Evolutionary conservation across 2,888 invertebrate genomes (phyloP).

Genomic region (Scaptodrosophila latifasciaeformis): DNA sequence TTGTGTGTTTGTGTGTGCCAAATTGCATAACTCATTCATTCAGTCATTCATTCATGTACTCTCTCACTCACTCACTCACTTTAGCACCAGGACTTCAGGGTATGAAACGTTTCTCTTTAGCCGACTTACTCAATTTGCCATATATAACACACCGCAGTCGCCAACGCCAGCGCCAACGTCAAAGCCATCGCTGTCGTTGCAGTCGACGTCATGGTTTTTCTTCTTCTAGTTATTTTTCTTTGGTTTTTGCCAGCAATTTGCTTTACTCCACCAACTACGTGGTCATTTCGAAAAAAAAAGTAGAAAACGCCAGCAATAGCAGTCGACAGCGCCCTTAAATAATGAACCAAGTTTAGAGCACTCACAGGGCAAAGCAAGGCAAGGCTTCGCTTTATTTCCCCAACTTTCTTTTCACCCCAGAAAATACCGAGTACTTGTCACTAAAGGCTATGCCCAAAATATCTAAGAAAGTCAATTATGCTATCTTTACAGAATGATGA

Average conservation of each 20-base stretch:
- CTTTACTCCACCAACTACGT: neutral
- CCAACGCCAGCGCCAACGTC: neutral
- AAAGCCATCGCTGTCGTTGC: neutral
- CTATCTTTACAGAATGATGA: no score
- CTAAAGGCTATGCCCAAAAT: no score
- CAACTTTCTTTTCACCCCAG: no score
- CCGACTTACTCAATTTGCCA: conserved; percentile 66
- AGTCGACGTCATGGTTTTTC: neutral
- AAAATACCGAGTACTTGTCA: no score
- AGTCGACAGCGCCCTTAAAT: conserved; percentile 46
- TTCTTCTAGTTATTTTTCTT: neutral
- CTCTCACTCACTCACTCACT: no score
- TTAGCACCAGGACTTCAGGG: conserved; percentile 49
- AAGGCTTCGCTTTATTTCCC: no score
- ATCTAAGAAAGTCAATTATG: no score
- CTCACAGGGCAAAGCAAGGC: conserved; percentile 38
- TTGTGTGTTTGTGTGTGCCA: conserved; percentile 32
- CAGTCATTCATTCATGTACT: no score
- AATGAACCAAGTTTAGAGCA: conserved; percentile 64
- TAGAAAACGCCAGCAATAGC: neutral
- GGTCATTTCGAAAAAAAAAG: conserved; percentile 45
- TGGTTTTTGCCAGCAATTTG: conserved; percentile 13
- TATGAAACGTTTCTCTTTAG: conserved; percentile 60
- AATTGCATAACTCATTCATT: conserved; percentile 60
- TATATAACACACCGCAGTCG: conserved; percentile 49